Conservation (phyloP, 2,888 invertebrate species). For the Chorisops tibialis region DNA sequence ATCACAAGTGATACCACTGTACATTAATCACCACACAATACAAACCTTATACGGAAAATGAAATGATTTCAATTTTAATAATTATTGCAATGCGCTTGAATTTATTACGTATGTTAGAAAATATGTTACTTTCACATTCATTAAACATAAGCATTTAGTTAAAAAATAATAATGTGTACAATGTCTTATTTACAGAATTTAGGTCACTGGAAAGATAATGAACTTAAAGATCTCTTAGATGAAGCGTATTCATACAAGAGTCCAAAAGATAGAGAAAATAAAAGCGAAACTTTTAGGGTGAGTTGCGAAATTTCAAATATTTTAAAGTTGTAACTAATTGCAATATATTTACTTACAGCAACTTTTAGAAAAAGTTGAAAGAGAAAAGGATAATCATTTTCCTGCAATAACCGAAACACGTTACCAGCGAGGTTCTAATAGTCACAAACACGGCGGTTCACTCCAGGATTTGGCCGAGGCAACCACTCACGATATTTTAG, state of each 20-base stretch:
- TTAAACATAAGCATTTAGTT: no score
- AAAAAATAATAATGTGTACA: no score
- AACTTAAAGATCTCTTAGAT: conserved; percentile 73
- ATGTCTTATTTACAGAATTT: conserved; percentile 44
- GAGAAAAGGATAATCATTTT: conserved; percentile 59
- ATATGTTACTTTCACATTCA: no score
- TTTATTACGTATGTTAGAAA: no score
- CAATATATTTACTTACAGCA: conserved; percentile 54
- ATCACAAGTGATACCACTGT: no score
- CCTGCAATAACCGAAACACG: conserved; percentile 46
- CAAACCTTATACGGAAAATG: no score
- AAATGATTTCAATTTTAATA: no score
- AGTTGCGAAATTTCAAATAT: not conserved
- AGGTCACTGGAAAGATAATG: conserved; percentile 69
- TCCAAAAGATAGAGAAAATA: conserved; percentile 80
- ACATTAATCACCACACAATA: no score
- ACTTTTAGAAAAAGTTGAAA: conserved; percentile 72
- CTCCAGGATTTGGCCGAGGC: conserved; percentile 61
- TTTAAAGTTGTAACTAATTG: not conserved
- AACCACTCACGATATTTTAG: conserved; percentile 45
- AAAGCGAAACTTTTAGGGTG: conserved; percentile 79
- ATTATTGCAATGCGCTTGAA: no score
- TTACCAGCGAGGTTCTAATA: conserved; percentile 49
- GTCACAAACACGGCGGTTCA: conserved; percentile 57
- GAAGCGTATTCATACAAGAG: conserved; percentile 82